A percentile compares a stretch with the other conserved stretches of the same genome.
Evolutionary conservation across 1,140 invertebrate species (phyloP).

Genomic region (Cydia splendana): DNA sequence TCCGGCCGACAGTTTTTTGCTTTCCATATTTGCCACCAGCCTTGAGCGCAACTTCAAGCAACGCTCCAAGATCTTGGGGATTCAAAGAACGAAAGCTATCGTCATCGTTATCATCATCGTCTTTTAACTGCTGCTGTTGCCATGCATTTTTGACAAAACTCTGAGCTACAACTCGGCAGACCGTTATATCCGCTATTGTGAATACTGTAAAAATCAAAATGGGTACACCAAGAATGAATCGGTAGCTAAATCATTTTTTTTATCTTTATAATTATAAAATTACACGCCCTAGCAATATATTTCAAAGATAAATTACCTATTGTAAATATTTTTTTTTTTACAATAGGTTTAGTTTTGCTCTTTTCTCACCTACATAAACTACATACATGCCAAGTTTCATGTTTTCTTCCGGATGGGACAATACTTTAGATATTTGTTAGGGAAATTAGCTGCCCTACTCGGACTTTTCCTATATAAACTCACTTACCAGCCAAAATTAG

Average conservation of each 20-base stretch:
- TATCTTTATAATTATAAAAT: too few relatives aligned
- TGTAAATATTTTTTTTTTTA: too few relatives aligned
- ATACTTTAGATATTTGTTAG: too few relatives aligned
- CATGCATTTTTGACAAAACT: not conserved
- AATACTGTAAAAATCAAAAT: not conserved
- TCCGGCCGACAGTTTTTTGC: not conserved
- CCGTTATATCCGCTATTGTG: not conserved
- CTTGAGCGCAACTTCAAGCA: not conserved
- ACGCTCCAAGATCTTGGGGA: not conserved
- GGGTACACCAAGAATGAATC: too few relatives aligned
- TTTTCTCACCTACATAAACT: too few relatives aligned
- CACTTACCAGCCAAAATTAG: constrained; percentile 1
- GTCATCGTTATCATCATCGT: not conserved
- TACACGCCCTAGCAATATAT: too few relatives aligned
- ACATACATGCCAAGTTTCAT: too few relatives aligned
- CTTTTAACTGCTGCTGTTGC: not conserved
- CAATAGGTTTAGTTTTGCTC: too few relatives aligned
- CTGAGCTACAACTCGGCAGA: not conserved
- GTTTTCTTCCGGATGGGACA: too few relatives aligned
- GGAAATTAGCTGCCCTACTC: too few relatives aligned
- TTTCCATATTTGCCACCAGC: not conserved
- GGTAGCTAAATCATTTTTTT: too few relatives aligned
- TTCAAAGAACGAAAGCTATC: not conserved
- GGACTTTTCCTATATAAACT: not conserved
- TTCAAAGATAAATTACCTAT: too few relatives aligned